Evolutionary conservation across 2,797 vertebrate species (phyloP).

Genomic region (Neomorphus geoffroyi): DNA sequence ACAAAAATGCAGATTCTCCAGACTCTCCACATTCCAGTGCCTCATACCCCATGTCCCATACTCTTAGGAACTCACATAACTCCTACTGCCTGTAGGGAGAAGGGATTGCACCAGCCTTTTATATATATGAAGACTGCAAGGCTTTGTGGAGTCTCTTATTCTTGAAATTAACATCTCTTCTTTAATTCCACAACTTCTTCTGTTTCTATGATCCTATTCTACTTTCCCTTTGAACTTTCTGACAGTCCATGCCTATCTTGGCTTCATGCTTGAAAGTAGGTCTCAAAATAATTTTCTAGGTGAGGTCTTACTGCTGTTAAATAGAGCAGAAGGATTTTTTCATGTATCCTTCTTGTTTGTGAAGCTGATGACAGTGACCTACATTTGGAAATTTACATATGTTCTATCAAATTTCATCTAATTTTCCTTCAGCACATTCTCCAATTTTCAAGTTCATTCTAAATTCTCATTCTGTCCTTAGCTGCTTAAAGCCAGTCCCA

Average conservation of each 20-base stretch:
- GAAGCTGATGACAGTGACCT: not conserved
- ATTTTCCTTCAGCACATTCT: not conserved
- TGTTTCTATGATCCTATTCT: not conserved
- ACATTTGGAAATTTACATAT: not conserved
- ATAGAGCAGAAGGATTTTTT: not conserved
- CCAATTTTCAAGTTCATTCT: not conserved
- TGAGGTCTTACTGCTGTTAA: not conserved
- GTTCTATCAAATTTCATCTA: not conserved
- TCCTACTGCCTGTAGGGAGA: not conserved
- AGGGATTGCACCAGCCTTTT: not conserved
- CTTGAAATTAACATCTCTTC: not conserved
- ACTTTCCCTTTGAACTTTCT: constrained; percentile 2
- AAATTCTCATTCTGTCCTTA: not conserved
- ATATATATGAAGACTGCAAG: not conserved
- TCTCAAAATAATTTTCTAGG: not conserved
- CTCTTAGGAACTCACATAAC: not conserved
- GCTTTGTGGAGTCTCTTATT: not conserved
- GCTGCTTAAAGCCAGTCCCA: not conserved
- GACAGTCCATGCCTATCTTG: not conserved
- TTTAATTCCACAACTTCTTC: not conserved
- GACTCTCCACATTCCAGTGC: not conserved
- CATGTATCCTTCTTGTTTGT: not conserved
- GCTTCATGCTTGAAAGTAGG: not conserved
- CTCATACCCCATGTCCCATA: not conserved
- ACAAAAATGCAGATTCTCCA: not conserved